These are phyloP conservation scores for Podarcis muralis DNA, from an alignment of 2,113 vertebrate species.

Conservation along the genomic window DNA sequence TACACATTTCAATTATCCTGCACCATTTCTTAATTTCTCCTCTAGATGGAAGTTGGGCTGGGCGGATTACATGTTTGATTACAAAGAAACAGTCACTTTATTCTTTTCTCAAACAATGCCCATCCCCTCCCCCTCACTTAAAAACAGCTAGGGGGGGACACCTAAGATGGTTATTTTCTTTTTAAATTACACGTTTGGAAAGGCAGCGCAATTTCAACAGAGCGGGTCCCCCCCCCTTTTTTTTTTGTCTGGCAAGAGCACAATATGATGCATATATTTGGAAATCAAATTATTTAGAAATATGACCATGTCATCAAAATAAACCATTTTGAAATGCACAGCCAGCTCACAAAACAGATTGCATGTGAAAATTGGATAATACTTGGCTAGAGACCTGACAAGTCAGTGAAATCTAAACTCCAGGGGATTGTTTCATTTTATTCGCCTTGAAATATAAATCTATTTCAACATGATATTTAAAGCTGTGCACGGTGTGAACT, in stretches of 20 bases:
- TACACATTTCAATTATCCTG: slow-evolving; percentile 6
- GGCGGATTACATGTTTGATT: slow-evolving; percentile 36
- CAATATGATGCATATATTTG: slow-evolving; percentile 60
- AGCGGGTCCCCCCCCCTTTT: background rate
- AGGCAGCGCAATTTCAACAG: slow-evolving; percentile 54
- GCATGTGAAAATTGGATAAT: slow-evolving; percentile 66
- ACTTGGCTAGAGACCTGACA: slow-evolving; percentile 49
- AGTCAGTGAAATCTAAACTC: slow-evolving; percentile 60
- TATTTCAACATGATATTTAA: slow-evolving; percentile 35
- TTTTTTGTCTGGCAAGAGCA: slow-evolving; percentile 51
- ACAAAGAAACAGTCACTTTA: slow-evolving; percentile 40
- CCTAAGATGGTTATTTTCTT: slow-evolving; percentile 43
- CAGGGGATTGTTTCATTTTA: slow-evolving; percentile 51
- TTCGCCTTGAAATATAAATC: slow-evolving; percentile 39
- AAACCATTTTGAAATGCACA: slow-evolving; percentile 68
- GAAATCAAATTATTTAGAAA: slow-evolving; percentile 74
- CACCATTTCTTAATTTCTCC: slow-evolving; percentile 53
- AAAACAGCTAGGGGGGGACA: background rate
- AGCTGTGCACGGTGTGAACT: slow-evolving; percentile 17
- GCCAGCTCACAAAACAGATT: slow-evolving; percentile 61
- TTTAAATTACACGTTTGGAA: slow-evolving; percentile 50
- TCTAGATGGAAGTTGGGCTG: slow-evolving; percentile 35
- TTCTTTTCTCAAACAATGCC: slow-evolving; percentile 44
- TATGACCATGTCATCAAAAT: slow-evolving; percentile 68
- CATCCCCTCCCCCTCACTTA: slow-evolving; percentile 28